These are phyloP conservation scores for Progne subis DNA, from an alignment of 2,113 vertebrate species.

Conservation along the genomic window DNA sequence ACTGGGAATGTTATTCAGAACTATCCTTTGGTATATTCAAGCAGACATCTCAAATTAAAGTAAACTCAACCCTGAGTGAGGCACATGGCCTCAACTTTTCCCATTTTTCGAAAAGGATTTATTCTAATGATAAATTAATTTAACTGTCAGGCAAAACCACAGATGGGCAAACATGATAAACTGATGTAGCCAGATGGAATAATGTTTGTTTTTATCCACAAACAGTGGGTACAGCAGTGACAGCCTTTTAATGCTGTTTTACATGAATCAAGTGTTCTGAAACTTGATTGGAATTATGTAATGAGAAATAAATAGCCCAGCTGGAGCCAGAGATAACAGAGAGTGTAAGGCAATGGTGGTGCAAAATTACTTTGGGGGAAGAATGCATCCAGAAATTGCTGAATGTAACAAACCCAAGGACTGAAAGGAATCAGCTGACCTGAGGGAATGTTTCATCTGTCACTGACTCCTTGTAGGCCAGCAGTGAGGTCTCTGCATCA, in stretches of 20 bases:
- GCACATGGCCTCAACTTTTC: neutral
- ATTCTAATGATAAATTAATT: neutral
- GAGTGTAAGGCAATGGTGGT: neutral
- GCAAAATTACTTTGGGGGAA: neutral
- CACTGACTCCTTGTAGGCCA: rapidly evolving
- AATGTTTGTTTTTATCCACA: conserved; percentile 23
- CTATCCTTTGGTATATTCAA: neutral
- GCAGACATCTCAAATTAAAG: neutral
- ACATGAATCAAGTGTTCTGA: neutral
- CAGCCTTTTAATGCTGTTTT: conserved; percentile 11
- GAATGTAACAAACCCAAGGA: neutral
- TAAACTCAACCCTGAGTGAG: neutral
- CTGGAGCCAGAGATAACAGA: neutral
- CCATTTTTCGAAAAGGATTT: neutral
- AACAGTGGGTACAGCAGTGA: neutral
- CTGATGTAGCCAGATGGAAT: conserved; percentile 29
- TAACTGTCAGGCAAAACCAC: conserved; percentile 13
- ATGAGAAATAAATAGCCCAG: conserved; percentile 34
- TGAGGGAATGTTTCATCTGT: neutral
- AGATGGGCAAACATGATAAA: neutral
- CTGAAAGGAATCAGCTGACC: neutral
- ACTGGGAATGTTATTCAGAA: neutral
- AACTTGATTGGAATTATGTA: conserved; percentile 6
- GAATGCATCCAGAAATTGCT: neutral
- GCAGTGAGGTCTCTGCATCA: neutral